Conservation (phyloP, 2,113 vertebrate species). For the Engraulis encrasicolus region DNA sequence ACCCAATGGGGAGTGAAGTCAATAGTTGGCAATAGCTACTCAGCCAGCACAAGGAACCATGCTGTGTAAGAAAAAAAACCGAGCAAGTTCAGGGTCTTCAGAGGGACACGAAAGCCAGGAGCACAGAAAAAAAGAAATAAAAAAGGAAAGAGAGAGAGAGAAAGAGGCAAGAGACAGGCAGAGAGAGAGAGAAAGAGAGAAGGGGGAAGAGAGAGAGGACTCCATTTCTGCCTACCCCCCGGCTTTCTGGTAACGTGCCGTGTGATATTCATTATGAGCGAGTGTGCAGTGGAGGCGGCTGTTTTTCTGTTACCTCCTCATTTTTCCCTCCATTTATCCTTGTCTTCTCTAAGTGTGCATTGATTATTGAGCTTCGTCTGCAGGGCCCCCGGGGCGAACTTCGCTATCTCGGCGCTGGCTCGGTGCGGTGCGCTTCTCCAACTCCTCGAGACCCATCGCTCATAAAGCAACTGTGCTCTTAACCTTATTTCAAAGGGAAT, state of each 20-base stretch:
- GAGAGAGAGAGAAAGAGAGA: no score
- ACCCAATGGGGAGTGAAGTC: background rate
- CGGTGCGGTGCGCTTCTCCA: no score
- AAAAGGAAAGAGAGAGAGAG: background rate
- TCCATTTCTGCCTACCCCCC: conserved; percentile 21
- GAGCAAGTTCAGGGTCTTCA: conserved; percentile 34
- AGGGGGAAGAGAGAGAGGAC: conserved; percentile 22
- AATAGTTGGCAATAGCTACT: conserved; percentile 35
- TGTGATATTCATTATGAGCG: conserved; percentile 25
- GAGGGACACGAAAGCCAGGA: conserved; percentile 25
- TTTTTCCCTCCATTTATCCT: conserved; percentile 43
- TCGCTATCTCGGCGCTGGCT: conserved; percentile 36
- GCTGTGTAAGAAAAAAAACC: conserved; percentile 26
- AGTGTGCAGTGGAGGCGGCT: conserved; percentile 17
- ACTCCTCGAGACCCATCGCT: conserved; percentile 32
- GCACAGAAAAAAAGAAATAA: background rate
- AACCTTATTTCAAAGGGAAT: conserved; percentile 24
- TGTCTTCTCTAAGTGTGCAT: conserved; percentile 44
- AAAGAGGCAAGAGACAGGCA: no score
- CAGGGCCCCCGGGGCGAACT: conserved; percentile 23
- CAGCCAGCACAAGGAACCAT: conserved; percentile 36
- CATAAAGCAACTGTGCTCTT: conserved; percentile 28
- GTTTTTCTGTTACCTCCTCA: conserved; percentile 29
- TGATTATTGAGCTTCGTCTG: conserved; percentile 46
- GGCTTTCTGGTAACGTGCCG: background rate